These are phyloP conservation scores for Hyposoter didymator DNA, from an alignment of 2,888 invertebrate species.

Conservation along the genomic window DNA sequence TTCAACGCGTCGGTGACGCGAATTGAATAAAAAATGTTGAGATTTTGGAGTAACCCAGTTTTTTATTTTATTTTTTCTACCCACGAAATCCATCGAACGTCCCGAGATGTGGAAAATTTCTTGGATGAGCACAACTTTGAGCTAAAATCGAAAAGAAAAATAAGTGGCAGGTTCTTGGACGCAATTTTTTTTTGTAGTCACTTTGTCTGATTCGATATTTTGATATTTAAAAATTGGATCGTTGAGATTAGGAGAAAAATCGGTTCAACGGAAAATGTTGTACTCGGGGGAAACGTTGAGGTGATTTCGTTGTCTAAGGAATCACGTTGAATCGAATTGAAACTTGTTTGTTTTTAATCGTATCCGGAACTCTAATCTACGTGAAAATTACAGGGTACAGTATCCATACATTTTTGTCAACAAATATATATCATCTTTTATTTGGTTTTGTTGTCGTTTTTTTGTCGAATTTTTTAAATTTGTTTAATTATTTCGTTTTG, in stretches of 20 bases:
- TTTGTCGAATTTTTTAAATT: constrained; percentile 12
- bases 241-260: too few relatives aligned
- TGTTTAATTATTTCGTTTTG: constrained; percentile 67
- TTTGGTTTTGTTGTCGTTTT: constrained; percentile 47
- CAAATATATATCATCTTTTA: constrained; percentile 78
- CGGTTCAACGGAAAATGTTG: too few relatives aligned
- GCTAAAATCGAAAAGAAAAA: too few relatives aligned
- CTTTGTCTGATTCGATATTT: too few relatives aligned
- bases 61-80: not conserved
- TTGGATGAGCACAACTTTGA: not conserved
- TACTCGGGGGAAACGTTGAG: not conserved
- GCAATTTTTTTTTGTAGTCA: too few relatives aligned
- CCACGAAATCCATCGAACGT: not conserved
- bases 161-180: too few relatives aligned
- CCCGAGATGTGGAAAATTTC: not conserved
- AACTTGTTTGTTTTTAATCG: not conserved
- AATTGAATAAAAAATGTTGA: constrained; percentile 58
- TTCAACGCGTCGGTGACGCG: constrained; percentile 56
- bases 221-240: too few relatives aligned
- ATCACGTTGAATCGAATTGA: not conserved
- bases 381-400: constrained; percentile 17
- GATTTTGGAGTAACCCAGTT: constrained; percentile 2
- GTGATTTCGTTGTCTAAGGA: not conserved
- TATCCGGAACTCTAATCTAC: constrained; percentile 11
- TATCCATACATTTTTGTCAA: constrained; percentile 70